Percentiles rank a stretch among this genome's conserved stretches.
These are phyloP conservation scores for Acinonyx jubatus DNA, from an alignment of 2,113 vertebrate species.

Conservation along the genomic window DNA sequence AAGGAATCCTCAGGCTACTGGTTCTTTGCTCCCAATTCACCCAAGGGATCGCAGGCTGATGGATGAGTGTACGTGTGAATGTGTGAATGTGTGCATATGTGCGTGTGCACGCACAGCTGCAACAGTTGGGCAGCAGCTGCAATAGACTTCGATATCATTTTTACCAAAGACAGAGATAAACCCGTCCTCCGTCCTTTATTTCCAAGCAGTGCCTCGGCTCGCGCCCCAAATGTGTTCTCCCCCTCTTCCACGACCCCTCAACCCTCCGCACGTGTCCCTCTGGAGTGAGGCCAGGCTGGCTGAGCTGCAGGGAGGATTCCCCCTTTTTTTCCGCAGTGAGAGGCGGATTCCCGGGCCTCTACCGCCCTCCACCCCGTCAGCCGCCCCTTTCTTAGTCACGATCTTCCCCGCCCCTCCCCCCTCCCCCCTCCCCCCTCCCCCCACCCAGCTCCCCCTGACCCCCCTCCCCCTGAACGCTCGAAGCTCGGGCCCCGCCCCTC, in stretches of 20 bases:
- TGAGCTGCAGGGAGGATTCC: constrained; percentile 72
- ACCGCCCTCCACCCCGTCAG: not conserved
- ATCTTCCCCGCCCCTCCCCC: not conserved
- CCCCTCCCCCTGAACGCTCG: not conserved
- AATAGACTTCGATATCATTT: constrained; percentile 60
- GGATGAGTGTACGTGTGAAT: not conserved
- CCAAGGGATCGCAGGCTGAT: constrained; percentile 39
- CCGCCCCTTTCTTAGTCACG: constrained; percentile 52
- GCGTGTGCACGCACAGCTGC: not conserved
- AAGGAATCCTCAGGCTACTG: constrained; percentile 53
- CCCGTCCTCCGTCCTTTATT: constrained; percentile 56
- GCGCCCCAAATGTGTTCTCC: constrained; percentile 16
- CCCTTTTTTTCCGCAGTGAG: constrained; percentile 70
- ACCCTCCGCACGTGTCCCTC: constrained; percentile 31
- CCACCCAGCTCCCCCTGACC: not conserved
- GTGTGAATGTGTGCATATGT: not conserved
- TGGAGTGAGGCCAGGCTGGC: constrained; percentile 47
- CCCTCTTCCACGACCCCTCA: not conserved
- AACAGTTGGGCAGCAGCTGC: constrained; percentile 70
- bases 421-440: fast-evolving
- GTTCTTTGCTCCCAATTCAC: constrained; percentile 64
- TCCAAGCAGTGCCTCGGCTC: constrained; percentile 32
- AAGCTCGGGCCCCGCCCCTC: constrained; percentile 40
- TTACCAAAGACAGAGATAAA: constrained; percentile 48
- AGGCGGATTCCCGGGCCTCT: constrained; percentile 69